Evolutionary conservation across 2,797 vertebrate species (phyloP).

Genomic region (Xiphorhynchus erythropygius): DNA sequence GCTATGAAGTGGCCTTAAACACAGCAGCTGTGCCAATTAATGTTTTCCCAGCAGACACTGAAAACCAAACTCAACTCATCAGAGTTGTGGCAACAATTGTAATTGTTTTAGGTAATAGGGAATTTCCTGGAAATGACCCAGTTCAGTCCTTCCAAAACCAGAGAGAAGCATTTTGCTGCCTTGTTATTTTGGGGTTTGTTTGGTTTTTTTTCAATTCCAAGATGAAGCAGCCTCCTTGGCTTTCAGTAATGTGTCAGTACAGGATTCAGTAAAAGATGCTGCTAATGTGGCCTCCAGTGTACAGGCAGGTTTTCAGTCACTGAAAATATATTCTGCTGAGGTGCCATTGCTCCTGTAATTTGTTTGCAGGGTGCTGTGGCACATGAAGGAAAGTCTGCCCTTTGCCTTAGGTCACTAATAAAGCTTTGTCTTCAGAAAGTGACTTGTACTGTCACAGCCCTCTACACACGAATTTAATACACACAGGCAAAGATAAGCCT

Average conservation of each 20-base stretch:
- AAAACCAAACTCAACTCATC: not conserved
- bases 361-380: not conserved
- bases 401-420: not conserved
- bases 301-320: not conserved
- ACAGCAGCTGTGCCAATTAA: not conserved
- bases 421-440: not conserved
- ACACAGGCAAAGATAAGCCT: not conserved
- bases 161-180: not conserved
- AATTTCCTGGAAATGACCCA: conserved; percentile 10
- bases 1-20: conserved; percentile 21
- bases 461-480: not conserved
- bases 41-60: conserved; percentile 20
- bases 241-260: not conserved
- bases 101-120: conserved; percentile 41
- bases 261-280: not conserved
- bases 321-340: not conserved
- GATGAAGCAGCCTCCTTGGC: not conserved
- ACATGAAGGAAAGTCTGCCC: not conserved
- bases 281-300: not conserved
- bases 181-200: not conserved
- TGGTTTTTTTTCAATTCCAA: not conserved
- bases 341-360: not conserved
- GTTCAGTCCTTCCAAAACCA: not conserved
- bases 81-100: not conserved
- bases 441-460: not conserved